Conservation (phyloP, 2,888 invertebrate genomes). For the Callyntrura guangdongensis region DNA sequence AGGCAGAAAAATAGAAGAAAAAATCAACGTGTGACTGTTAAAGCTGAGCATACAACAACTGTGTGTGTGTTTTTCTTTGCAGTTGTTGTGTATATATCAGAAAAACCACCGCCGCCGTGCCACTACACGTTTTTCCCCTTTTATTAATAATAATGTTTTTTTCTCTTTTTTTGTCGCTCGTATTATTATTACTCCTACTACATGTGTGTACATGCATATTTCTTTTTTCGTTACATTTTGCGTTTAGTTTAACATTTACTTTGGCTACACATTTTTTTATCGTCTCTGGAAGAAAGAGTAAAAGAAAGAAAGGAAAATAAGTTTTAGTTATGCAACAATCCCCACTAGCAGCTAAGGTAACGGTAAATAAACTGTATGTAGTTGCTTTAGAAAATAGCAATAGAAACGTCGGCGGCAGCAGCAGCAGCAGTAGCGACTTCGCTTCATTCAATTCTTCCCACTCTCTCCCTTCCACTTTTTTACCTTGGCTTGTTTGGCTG, state of each 20-base stretch:
- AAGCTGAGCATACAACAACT: constrained; percentile 1
- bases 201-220: constrained; percentile 14
- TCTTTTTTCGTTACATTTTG: neutral
- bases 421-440: neutral
- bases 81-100: neutral
- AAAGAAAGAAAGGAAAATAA: too few relatives aligned
- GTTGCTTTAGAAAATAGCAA: too few relatives aligned
- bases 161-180: too few relatives aligned
- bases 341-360: too few relatives aligned
- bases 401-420: too few relatives aligned
- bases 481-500: constrained; percentile 18
- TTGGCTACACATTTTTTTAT: neutral
- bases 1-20: too few relatives aligned
- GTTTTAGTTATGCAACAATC: constrained; percentile 35
- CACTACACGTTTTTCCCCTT: neutral
- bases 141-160: neutral
- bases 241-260: constrained; percentile 1
- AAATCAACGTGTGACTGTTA: constrained; percentile 14
- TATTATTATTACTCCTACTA: too few relatives aligned
- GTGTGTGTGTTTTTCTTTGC: too few relatives aligned
- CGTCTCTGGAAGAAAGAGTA: neutral
- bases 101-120: neutral
- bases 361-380: too few relatives aligned
- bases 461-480: neutral
- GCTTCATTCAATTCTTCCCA: neutral